Percentiles rank a stretch among this genome's conserved stretches.
phyloP scores from a whole-genome alignment of 2,888 invertebrate genomes.

The Hartigia nigra region DNA sequence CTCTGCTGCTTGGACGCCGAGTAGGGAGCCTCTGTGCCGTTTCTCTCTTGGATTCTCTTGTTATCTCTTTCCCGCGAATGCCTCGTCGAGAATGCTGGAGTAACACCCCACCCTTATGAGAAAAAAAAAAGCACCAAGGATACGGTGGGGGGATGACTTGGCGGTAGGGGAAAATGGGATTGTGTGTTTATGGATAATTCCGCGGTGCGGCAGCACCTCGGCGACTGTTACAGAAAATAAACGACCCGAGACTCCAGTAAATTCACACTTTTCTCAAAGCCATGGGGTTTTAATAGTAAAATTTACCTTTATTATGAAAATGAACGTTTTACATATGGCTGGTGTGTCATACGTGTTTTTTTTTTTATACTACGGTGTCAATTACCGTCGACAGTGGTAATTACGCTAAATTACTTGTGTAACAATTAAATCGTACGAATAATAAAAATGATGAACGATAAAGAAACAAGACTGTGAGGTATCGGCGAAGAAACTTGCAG shows the following conservation, averaged over 20 bases:
- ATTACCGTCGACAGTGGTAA: slow-evolving; percentile 47
- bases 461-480: slow-evolving; percentile 27
- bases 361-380: slow-evolving; percentile 37
- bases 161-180: slow-evolving; percentile 20
- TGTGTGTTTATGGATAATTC: slow-evolving; percentile 16
- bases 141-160: slow-evolving; percentile 29
- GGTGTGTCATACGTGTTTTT: slow-evolving; percentile 28
- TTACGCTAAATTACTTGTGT: slow-evolving; percentile 42
- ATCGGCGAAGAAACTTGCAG: background rate
- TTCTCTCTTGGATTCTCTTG: slow-evolving; percentile 23
- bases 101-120: background rate
- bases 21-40: slow-evolving; percentile 37
- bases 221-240: background rate
- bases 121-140: slow-evolving; percentile 36
- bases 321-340: slow-evolving; percentile 62
- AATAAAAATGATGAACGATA: slow-evolving; percentile 33
- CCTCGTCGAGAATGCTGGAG: background rate
- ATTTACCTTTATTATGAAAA: slow-evolving; percentile 60
- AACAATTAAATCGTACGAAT: slow-evolving; percentile 34
- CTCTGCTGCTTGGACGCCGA: slow-evolving; percentile 31
- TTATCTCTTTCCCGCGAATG: slow-evolving; percentile 24
- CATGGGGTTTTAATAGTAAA: slow-evolving; percentile 48
- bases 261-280: too few relatives aligned
- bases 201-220: slow-evolving; percentile 36
- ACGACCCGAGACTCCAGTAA: background rate